Evolutionary conservation across 2,797 vertebrate genomes (phyloP), one percentile per base, ranked within the genome.

Genomic region (Falco biarmicus): DNA sequence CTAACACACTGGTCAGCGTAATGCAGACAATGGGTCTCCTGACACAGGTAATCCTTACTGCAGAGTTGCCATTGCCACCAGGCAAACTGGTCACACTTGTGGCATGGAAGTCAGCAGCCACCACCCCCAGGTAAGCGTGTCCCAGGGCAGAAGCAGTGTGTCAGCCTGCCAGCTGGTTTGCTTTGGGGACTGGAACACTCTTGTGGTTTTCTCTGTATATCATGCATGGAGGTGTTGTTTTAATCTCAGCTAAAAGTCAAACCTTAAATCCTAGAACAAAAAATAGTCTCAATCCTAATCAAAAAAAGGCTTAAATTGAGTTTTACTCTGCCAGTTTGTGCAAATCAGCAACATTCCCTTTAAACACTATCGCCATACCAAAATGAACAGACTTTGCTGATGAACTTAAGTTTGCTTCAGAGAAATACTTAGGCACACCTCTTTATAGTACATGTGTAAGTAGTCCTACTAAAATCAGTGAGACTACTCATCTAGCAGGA

Each of bases 111-210:
- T 13, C 48, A 63, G 20, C 29, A 81, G 65, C 14, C 37, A 13
- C 25, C 1, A 2, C 25, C 15, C 22, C 20, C 57, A 47, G 34
- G 13, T 41, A 15, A 69, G 19, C 0, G 0, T 56, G 29, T 56
- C 8, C 51, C 31, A 63, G 47, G 31, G 51, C n/a, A 65, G 37
- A 45, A 53, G 18, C 43, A 47, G 28, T 6, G 12, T 13, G 15
- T 6, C 32, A 68, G 6, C 31, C 13, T 87, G 13, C 31, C 37
- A 51, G 32, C 13, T 63, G 59, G 4, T 81, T 89, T 87, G 28
- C 39, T 51, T 3, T 39, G 25, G 34, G 32, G 5, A n/a, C 18
- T 43, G n/a, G 29, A 91, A n/a, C 0, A 1, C 14, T 31, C 10
- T 26, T 3, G 0, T 24, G 10, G 15, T 10, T 9, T 91, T 63